Evolutionary conservation across 2,888 invertebrate species (phyloP), one percentile per base, ranked within the genome.

Genomic region (Anthophora plumipes): DNA sequence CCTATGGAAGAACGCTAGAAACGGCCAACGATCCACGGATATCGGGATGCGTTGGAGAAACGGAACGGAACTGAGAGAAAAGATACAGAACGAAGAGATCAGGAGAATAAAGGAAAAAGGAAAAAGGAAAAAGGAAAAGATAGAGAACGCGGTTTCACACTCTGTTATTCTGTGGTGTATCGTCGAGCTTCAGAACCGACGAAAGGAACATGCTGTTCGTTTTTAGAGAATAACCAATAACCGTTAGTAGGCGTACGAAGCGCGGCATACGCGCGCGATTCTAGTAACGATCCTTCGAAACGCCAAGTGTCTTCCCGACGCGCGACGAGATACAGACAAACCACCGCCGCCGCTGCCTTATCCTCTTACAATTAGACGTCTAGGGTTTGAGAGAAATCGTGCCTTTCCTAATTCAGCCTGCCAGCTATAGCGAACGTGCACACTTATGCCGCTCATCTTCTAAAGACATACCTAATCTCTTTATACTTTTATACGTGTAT

Each of bases 161-260:
- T 91, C 89, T 92, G 93, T 93, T 93, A 93, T 93, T 93, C 93
- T 93, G 93, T 93, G 92, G 92, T 70, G 59, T 43, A 61, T 89
- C 74, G 67, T 69, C 77, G 46, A 77, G 54, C 43, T 74, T 68
- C 59, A 59, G 63, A 80, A 75, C 72, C 25, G 12, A 12, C n/a
- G n/a, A 46, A 25, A 25, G 54, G 39, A 22, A 22, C 17, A 17
- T 9, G 48, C 20, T n/a, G 54, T n/a, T 55, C 20, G n/a, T 55
- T 25, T 50, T 8, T 3, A 25, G 41, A 50, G 12, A 20, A n/a
- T 22, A 68, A 20, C n/a, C 25, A n/a, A 20, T 31, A 31, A 37
- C 20, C 11, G 9, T 22, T 52, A 11, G 41, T 25, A 20, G 37
- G 17, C 39, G 52, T 31, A 43, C 61, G 12, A n/a, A 31, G 48